Evolutionary conservation across 2,797 vertebrate species (phyloP).

Genomic region (Poecilia picta): DNA sequence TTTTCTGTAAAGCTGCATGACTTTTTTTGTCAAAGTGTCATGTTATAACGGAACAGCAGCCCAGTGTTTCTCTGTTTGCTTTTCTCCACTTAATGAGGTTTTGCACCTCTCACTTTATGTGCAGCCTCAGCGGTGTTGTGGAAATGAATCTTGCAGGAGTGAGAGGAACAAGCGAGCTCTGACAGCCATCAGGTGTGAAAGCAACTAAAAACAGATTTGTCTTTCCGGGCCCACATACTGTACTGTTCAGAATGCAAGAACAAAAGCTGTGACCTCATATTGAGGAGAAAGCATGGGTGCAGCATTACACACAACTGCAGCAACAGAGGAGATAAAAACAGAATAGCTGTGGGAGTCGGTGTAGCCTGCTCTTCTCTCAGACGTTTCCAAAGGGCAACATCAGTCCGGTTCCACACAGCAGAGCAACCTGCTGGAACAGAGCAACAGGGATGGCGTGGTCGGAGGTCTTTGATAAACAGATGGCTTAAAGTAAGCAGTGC

Average conservation of each 20-base stretch:
- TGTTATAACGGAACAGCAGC: background rate
- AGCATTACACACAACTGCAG: constrained; percentile 13
- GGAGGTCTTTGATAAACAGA: background rate
- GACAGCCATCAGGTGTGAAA: constrained; percentile 57
- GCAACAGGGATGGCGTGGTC: background rate
- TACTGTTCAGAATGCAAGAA: constrained; percentile 27
- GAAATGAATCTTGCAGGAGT: constrained; percentile 45
- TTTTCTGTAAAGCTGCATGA: background rate
- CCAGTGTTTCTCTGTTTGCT: constrained; percentile 14
- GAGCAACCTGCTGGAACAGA: constrained; percentile 2
- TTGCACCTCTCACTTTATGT: constrained; percentile 49
- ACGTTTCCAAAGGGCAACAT: constrained; percentile 29
- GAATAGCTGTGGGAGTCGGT: constrained; percentile 60
- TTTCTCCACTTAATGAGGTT: constrained; percentile 51
- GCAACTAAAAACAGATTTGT: constrained; percentile 57
- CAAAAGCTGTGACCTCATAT: constrained; percentile 38
- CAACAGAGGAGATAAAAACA: constrained; percentile 53
- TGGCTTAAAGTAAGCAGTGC: background rate
- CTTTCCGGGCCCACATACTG: constrained; percentile 53
- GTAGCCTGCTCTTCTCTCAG: constrained; percentile 37
- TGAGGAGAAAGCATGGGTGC: constrained; percentile 30
- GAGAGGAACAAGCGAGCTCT: constrained; percentile 52
- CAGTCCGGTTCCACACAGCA: constrained; percentile 26
- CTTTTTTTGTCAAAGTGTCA: background rate
- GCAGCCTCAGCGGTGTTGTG: constrained; percentile 21